Percentiles rank a stretch among this genome's conserved stretches.
These are phyloP conservation scores for Umimayanthus chanpuru DNA, from an alignment of 92 coral and sea anemone genomes.

Conservation along the genomic window DNA sequence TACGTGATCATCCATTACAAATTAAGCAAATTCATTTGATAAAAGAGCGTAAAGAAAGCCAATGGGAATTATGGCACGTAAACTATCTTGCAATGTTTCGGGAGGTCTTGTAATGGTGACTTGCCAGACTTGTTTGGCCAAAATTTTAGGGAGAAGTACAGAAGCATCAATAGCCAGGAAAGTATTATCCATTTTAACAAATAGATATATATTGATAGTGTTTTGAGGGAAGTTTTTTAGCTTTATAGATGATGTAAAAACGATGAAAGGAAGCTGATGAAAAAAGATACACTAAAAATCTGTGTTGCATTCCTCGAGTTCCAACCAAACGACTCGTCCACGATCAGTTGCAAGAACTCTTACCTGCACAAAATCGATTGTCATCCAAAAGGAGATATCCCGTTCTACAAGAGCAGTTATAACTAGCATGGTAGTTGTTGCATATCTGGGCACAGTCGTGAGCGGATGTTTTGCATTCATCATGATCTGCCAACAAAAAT, in stretches of 20 bases:
- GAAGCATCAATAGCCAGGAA: no score
- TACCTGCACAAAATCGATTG: conserved; percentile 23
- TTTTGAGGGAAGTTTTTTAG: neutral
- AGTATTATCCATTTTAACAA: neutral
- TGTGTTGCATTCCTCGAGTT: no score
- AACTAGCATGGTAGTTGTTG: conserved; percentile 32
- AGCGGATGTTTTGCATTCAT: conserved; percentile 23
- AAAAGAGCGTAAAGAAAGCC: neutral
- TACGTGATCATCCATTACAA: no score
- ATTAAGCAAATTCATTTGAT: neutral
- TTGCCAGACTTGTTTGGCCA: neutral
- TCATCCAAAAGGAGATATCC: conserved; percentile 22
- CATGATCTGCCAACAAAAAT: conserved; percentile 26
- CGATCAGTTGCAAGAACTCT: neutral
- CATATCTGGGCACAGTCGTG: conserved; percentile 36
- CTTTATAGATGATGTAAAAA: neutral
- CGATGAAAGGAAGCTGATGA: neutral
- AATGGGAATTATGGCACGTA: no score
- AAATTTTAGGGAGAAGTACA: no score
- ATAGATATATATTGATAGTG: neutral
- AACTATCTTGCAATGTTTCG: neutral
- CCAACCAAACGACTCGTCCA: neutral
- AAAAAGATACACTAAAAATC: no score
- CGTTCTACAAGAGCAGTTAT: conserved; percentile 28
- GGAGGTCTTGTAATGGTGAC: neutral